Evolutionary conservation across 2,888 invertebrate genomes (phyloP), one percentile per base, ranked within the genome.

Genomic region (Daptonema setosum): DNA sequence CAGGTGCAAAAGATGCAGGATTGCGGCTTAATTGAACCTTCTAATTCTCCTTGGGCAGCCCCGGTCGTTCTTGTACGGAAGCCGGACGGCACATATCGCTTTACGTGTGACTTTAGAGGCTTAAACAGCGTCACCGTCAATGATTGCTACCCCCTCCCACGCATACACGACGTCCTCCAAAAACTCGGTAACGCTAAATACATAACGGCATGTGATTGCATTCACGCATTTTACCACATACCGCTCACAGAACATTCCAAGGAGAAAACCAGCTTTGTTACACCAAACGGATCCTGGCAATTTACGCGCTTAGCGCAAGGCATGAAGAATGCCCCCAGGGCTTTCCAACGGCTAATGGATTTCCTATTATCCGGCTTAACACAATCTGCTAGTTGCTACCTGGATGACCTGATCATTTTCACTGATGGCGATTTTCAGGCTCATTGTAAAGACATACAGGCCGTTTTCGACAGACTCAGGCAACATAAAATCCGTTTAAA

Each of bases 11-110:
- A 17, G n/a, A 25, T 52, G 52, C 11, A 5, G 28, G n/a, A 57
- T 28, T 25, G 20, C 25, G 59, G 54, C 1, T 52, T 65, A 0
- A 60, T 62, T 35, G 55, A 57, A 28, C 64, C 61, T 3, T 67
- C 67, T 1, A 59, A 56, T 1, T 65, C 65, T 26, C 69, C 71
- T 0, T 73, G 68, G 67, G 61, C 65, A 3, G 62, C 66, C 1
- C 71, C 70, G 0, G 62, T 71, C 3, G 67, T 71, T 1, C 52
- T 73, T 1, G 69, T 70, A 1, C 61, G 61, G 25, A 73, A 71
- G 61, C 68, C 68, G 56, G 62, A 66, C 56, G 65, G 63, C n/a
- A 56, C 54, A 11, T 60, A 54, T 43, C 60, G 62, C 52, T 61
- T 63, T 11, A 67, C 66, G 48, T 59, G 65, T 8, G 66, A 67